Conservation (phyloP, 2,113 vertebrate genomes). For the Cyphomyrus plagiostoma region DNA sequence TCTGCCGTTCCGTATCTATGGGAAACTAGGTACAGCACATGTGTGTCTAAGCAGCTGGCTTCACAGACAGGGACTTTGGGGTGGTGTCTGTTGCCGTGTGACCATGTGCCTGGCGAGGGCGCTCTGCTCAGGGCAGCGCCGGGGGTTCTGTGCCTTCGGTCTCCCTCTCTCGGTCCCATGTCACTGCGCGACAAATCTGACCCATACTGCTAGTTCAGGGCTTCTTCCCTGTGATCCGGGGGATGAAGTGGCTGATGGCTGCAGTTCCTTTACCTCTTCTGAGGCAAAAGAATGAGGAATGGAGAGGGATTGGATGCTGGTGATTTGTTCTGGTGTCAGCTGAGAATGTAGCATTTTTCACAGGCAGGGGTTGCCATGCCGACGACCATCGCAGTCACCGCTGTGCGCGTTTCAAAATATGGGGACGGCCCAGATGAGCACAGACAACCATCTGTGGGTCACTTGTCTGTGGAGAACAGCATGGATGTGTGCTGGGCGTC, state of each 20-base stretch:
- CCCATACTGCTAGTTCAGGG: neutral
- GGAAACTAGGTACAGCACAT: neutral
- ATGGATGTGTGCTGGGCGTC: neutral
- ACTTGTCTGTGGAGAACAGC: neutral
- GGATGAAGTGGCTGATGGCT: neutral
- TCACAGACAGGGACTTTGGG: neutral
- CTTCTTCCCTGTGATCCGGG: neutral
- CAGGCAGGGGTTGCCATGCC: conserved; percentile 49
- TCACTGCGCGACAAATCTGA: neutral
- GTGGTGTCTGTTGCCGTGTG: neutral
- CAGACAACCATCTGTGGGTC: neutral
- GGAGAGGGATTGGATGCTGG: neutral
- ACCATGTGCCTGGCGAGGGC: neutral
- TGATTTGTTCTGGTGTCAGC: conserved; percentile 12
- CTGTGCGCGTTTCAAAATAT: neutral
- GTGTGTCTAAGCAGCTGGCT: neutral
- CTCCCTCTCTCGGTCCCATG: neutral
- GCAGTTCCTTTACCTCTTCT: neutral
- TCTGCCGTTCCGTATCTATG: neutral
- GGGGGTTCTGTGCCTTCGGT: neutral
- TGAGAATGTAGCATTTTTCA: conserved; percentile 30
- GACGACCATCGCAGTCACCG: conserved; percentile 30
- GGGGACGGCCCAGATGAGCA: neutral
- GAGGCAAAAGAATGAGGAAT: neutral
- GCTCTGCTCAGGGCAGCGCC: neutral